A percentile compares a stretch with the other conserved stretches of the same genome.
Evolutionary conservation across 2,888 invertebrate genomes (phyloP).

Genomic region (Pammene aurita): DNA sequence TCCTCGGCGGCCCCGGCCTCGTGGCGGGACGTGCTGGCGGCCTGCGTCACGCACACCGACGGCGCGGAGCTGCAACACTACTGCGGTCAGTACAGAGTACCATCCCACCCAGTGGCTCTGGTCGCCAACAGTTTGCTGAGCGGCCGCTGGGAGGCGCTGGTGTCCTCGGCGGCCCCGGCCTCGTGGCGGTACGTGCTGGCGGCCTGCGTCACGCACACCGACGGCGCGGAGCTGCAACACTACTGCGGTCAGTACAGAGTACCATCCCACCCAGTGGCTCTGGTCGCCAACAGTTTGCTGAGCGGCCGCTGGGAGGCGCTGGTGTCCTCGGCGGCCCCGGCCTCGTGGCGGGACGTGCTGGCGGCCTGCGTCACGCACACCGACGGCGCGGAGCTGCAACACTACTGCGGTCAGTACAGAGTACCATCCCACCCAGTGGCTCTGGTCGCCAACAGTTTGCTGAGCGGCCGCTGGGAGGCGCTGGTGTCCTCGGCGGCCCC

Average conservation of each 20-base stretch:
- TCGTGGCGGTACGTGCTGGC: conserved; percentile 95
- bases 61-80: conserved; percentile 87
- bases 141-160: conserved; percentile 83
- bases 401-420: conserved; percentile 91
- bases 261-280: conserved; percentile 86
- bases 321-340: conserved; percentile 90
- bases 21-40: conserved; percentile 94
- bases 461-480: conserved; percentile 81
- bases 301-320: conserved; percentile 80
- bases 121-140: conserved; percentile 89
- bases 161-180: conserved; percentile 89
- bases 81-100: conserved; percentile 90
- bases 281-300: conserved; percentile 90
- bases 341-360: conserved; percentile 93
- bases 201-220: conserved; percentile 91
- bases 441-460: conserved; percentile 89
- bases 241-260: conserved; percentile 91
- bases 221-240: conserved; percentile 86
- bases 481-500: conserved; percentile 90
- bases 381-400: conserved; percentile 86
- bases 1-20: conserved; percentile 88
- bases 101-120: conserved; percentile 86
- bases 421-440: conserved; percentile 86
- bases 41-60: conserved; percentile 91
- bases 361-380: conserved; percentile 93